Conservation (phyloP, 2,113 vertebrate species). For the Hippoglossus stenolepis region DNA sequence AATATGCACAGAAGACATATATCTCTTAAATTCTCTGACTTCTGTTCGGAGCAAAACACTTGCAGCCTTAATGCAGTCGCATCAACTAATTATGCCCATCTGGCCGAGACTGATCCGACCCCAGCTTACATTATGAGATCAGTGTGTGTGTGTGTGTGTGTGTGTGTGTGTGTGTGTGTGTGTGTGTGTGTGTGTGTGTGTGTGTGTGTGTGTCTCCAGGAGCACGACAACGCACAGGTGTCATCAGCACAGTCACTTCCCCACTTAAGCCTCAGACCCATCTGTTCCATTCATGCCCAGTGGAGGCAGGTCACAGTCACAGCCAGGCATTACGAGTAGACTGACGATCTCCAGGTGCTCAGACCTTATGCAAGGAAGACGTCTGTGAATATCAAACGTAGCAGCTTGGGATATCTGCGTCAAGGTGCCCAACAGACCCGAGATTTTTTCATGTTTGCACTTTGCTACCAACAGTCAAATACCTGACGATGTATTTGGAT, state of each 20-base stretch:
- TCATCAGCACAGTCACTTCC: conserved; percentile 45
- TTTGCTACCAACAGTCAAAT: not conserved
- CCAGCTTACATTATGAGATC: conserved; percentile 43
- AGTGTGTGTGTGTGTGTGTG: conserved; percentile 7
- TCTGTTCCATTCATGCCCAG: conserved; percentile 67
- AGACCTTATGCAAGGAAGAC: not conserved
- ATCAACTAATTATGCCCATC: conserved; percentile 49
- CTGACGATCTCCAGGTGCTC: conserved; percentile 41
- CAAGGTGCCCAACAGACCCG: not conserved
- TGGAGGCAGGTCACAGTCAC: conserved; percentile 28
- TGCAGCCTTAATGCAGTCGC: not conserved
- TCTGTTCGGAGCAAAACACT: conserved; percentile 7
- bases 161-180: conserved; percentile 2
- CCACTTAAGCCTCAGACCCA: conserved; percentile 53
- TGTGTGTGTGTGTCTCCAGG: conserved; percentile 1
- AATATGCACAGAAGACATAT: not conserved
- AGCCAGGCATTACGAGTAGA: conserved; percentile 26
- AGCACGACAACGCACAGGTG: conserved; percentile 54
- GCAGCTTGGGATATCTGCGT: conserved; percentile 1
- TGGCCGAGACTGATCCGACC: conserved; percentile 45
- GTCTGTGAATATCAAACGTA: not conserved
- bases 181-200: conserved; percentile 1
- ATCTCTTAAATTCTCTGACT: conserved; percentile 1
- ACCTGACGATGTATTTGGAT: conserved; percentile 19
- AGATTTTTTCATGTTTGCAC: conserved; percentile 33